Evolutionary conservation across 2,797 vertebrate genomes (phyloP), one percentile per base, ranked within the genome.

Genomic region (Hylomyscus alleni): DNA sequence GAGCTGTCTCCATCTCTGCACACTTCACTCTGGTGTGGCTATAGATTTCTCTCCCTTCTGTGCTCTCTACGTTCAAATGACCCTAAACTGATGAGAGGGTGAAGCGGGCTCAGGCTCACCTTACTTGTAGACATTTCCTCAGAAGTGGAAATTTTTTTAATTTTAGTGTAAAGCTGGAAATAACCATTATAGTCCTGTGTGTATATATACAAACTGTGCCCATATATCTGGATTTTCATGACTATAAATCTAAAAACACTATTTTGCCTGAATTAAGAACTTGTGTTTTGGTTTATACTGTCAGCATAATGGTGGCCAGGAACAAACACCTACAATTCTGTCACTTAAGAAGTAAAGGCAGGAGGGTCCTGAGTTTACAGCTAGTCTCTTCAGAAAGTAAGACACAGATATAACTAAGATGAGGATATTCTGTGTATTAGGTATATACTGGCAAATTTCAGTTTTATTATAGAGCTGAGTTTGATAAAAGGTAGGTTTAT

Each of bases 401-500:
- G 5, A 88, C 24, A 73, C 9, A 87, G n/a, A 69, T 72, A 1
- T 40, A 52, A 58, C 34, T 24, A 56, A 73, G 50, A 73, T 19
- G 17, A 22, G 17, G 17, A 47, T 47, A 65, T 58, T 37, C 24
- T 37, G 12, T 84, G 5, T 47, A 5, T 37, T 26, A 52, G 13
- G 14, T 17, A 88, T 44, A 75, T 58, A 24, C 58, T 19, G 14
- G 44, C 20, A 88, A 31, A 3, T 58, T 37, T 56, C 15, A 37
- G 24, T 78, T 92, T 84, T 40, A 72, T 44, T 73, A 11, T 78
- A 50, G 37, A 94, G 34, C 73, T 67, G 29, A 84, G 90, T 90
- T 84, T 87, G 29, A 60, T 77, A 91, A 91, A 92, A 87, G 44
- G 13, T 22, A 72, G 31, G 19, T 82, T 87, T 92, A 44, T 80